phyloP scores from a whole-genome alignment of 2,113 vertebrate genomes.

The Dipodomys merriami region DNA sequence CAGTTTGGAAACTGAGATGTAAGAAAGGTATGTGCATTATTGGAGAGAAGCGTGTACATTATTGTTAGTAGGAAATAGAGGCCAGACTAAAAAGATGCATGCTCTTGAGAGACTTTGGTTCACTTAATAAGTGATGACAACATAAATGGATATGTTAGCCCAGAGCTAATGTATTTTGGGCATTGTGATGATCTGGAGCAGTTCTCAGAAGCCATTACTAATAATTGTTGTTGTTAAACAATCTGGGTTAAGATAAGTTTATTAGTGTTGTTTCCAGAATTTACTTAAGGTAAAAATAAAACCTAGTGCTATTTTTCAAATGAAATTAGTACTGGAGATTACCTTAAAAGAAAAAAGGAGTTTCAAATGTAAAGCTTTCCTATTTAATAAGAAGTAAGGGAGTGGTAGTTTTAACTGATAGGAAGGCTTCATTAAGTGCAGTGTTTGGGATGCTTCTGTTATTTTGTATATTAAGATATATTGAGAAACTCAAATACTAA shows the following conservation, averaged over 20 bases:
- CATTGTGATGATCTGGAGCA: not conserved
- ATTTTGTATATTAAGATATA: too few species aligned
- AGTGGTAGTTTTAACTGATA: conserved; percentile 43
- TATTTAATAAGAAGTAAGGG: not conserved
- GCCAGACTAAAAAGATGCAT: not conserved
- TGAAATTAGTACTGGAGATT: not conserved
- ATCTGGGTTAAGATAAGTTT: not conserved
- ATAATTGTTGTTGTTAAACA: not conserved
- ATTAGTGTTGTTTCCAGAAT: conserved; percentile 3
- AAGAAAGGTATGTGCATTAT: not conserved
- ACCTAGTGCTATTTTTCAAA: not conserved
- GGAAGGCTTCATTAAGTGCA: not conserved
- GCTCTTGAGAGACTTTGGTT: conserved; percentile 31
- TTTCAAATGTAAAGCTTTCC: not conserved
- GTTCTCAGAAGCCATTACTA: not conserved
- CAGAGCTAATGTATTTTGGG: conserved; percentile 5
- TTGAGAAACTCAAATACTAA: conserved; percentile 14
- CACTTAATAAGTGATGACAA: not conserved
- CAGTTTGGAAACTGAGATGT: conserved; percentile 17
- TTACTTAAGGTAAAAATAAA: not conserved
- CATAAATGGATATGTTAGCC: not conserved
- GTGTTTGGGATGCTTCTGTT: not conserved
- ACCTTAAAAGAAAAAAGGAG: not conserved
- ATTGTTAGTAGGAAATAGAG: not conserved
- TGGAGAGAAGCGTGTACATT: not conserved